Conservation (phyloP, 2,888 invertebrate species). For the Melolontha melolontha region DNA sequence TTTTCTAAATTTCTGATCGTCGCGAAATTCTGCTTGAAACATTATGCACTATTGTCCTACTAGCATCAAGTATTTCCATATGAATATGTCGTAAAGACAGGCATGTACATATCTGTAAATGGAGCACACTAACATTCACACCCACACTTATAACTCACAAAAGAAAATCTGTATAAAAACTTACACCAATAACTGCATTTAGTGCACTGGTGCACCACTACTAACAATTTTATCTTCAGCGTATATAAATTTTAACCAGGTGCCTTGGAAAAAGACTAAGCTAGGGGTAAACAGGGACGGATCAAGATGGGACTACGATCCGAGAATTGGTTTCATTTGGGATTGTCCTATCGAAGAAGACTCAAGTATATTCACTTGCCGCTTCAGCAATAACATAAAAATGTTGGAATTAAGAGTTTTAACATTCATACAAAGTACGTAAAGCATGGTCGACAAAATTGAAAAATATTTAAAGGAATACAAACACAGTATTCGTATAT, state of each 20-base stretch:
- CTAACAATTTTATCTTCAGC: constrained; percentile 35
- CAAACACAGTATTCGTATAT: background rate
- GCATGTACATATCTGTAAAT: too few relatives aligned
- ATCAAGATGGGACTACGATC: constrained; percentile 30
- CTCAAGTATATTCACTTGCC: constrained; percentile 27
- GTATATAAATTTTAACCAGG: constrained; percentile 36
- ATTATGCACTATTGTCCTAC: too few relatives aligned
- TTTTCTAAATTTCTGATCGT: too few relatives aligned
- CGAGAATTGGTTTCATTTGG: constrained; percentile 29
- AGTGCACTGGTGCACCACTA: constrained; percentile 5
- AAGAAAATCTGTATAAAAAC: background rate
- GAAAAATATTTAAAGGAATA: background rate
- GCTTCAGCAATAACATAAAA: background rate
- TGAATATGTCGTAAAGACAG: too few relatives aligned
- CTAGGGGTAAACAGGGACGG: constrained; percentile 21
- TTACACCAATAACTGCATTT: background rate
- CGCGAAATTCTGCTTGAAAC: too few relatives aligned
- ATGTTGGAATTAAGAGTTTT: background rate
- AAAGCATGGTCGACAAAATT: background rate
- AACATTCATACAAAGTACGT: constrained; percentile 18
- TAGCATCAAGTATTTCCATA: too few relatives aligned
- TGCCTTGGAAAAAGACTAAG: constrained; percentile 30
- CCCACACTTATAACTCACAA: background rate
- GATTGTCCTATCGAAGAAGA: background rate
- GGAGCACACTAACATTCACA: too few relatives aligned